phyloP scores from a whole-genome alignment of 1,140 invertebrate species.

The Chrysoperla carnea region DNA sequence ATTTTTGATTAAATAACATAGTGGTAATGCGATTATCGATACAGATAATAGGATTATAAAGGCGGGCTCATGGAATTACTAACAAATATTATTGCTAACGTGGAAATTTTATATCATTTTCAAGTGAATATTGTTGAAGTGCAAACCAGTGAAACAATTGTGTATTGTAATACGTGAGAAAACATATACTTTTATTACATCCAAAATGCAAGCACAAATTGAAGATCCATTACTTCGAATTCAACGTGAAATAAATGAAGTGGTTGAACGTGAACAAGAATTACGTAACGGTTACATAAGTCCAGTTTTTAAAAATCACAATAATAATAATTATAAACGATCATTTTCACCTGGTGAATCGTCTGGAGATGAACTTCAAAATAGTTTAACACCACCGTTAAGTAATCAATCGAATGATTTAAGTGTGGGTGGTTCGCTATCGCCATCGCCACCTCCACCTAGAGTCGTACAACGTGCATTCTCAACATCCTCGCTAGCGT shows the following conservation, averaged over 20 bases:
- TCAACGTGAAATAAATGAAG: conserved; percentile 48
- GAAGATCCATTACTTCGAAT: conserved; percentile 41
- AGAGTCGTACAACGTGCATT: conserved; percentile 10
- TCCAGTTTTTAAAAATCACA: conserved; percentile 10
- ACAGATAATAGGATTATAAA: too few relatives aligned
- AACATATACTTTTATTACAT: too few relatives aligned
- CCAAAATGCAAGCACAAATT: background rate
- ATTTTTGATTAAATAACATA: too few relatives aligned
- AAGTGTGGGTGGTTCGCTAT: background rate
- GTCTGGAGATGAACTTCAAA: background rate
- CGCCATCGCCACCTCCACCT: background rate
- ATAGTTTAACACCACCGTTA: background rate
- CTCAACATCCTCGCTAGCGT: background rate
- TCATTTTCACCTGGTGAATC: conserved; percentile 20
- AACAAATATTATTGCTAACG: too few relatives aligned
- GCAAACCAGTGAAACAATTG: too few relatives aligned
- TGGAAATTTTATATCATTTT: too few relatives aligned
- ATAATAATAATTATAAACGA: conserved; percentile 21
- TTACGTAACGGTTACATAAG: conserved; percentile 37
- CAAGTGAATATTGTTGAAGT: too few relatives aligned
- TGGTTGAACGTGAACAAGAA: conserved; percentile 43
- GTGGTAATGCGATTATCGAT: too few relatives aligned
- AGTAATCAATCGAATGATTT: too few relatives aligned
- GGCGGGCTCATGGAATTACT: too few relatives aligned
- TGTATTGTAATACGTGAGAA: too few relatives aligned